Base-by-base conservation (phyloP, 2,888 invertebrate species). In the Dyspetes luteomarginatus region DNA sequence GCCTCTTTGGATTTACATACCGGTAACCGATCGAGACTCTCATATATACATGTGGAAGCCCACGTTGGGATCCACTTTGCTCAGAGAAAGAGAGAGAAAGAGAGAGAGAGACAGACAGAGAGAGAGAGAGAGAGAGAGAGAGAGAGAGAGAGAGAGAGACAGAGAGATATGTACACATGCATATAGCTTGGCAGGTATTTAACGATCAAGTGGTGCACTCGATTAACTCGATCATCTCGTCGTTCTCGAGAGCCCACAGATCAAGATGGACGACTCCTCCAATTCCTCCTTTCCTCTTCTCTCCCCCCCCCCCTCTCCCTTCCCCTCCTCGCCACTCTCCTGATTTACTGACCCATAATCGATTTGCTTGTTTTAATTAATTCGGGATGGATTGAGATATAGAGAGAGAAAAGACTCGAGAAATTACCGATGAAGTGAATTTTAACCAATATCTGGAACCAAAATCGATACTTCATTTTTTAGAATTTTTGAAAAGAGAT, bases 1-100 rank as follows among this genome's bases (percentile, higher is more conserved):
- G 74, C 69, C 74, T 56, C 55, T 19, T 62, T 9, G 43, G 65
- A 87, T 87, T 88, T 86, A 84, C 85, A 85, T 84, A 84, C 85
- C 82, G 78, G 85, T 28, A 30, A 65, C 65, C 69, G 65, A 75
- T 71, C 67, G 50, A 65, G 30, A 24, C 9, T 17, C 26, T 12
- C 17, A 62, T 56, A 62, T 22, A 50, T 50, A 7, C n/a, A 62
- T 52, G 30, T n/a, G n/a, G n/a, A n/a, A n/a, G n/a, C n/a, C 45
- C 60, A 30, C 60, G 24, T 15, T 17, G 19, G 28, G 48, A 15
- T 62, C 41, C 72, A 52, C 72, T 62, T 30, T 19, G 50, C 28
- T 15, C 5, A 17, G 56, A 73, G 26, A 73, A n/a, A 26, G 12
- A 45, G 45, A 15, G 5, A 45, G 15, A 3, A n/a, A n/a, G n/a